phyloP scores from a whole-genome alignment of 1,140 invertebrate species.

The Drosophila teissieri region DNA sequence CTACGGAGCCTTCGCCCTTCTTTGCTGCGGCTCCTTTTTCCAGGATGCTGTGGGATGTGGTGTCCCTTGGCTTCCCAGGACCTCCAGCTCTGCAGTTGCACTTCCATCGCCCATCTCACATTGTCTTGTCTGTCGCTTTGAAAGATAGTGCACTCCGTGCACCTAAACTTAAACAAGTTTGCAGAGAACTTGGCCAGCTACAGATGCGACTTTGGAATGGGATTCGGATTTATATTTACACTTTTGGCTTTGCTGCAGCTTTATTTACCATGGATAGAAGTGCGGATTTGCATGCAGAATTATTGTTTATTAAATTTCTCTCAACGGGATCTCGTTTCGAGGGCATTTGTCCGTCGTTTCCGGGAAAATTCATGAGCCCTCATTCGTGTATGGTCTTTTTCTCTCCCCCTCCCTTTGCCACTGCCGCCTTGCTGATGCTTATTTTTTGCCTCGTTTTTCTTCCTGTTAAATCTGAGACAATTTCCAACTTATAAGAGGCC shows the following conservation, averaged over 20 bases:
- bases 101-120: constrained; percentile 29
- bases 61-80: constrained; percentile 12
- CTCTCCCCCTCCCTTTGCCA: neutral
- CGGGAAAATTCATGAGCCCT: neutral
- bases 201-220: neutral
- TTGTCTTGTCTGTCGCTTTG: constrained; percentile 46
- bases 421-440: neutral
- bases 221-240: constrained; percentile 15
- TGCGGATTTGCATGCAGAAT: constrained; percentile 3
- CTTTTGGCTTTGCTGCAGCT: neutral
- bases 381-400: constrained; percentile 2
- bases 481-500: constrained; percentile 71
- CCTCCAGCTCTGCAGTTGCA: constrained; percentile 13
- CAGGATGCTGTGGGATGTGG: neutral
- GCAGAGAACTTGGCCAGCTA: neutral
- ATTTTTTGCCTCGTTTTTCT: constrained; percentile 32
- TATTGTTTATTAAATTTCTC: constrained; percentile 20
- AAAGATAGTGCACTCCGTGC: constrained; percentile 29
- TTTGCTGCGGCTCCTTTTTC: constrained; percentile 53
- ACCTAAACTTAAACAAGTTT: constrained; percentile 12
- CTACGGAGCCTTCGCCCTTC: constrained; percentile 50
- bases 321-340: neutral
- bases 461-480: constrained; percentile 76
- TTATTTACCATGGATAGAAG: neutral
- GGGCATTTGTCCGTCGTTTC: constrained; percentile 27